Percentiles rank a stretch among this genome's conserved stretches.
phyloP scores from a whole-genome alignment of 2,113 vertebrate genomes.

The Perca schrenkii region DNA sequence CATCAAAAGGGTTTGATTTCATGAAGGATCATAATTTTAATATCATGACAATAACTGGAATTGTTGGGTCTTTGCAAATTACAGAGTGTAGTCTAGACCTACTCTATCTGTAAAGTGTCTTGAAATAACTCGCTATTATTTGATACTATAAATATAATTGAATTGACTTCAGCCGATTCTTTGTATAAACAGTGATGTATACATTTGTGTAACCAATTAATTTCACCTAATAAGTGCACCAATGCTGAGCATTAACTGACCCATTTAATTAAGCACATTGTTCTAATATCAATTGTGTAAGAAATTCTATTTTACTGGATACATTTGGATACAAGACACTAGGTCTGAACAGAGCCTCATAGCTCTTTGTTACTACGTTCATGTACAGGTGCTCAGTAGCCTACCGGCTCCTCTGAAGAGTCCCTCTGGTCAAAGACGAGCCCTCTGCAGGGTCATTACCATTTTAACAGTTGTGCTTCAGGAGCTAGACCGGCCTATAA shows the following conservation, averaged over 20 bases:
- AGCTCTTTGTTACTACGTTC: background rate
- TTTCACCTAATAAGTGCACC: background rate
- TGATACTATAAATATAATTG: too few species aligned
- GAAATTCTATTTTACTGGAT: background rate
- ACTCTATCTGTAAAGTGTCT: too few species aligned
- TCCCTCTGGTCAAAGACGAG: conserved; percentile 30
- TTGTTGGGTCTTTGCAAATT: too few species aligned
- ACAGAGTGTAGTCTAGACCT: too few species aligned
- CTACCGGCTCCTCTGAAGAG: conserved; percentile 10
- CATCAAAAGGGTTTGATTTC: background rate
- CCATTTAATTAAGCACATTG: background rate
- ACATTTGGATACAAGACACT: background rate
- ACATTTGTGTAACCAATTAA: background rate
- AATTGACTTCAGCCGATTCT: background rate
- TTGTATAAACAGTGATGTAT: background rate
- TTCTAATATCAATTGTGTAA: background rate
- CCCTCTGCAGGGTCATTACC: conserved; percentile 38
- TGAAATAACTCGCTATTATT: too few species aligned
- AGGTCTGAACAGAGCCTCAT: background rate
- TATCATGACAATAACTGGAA: background rate
- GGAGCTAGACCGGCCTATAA: conserved; percentile 31
- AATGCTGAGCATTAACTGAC: background rate
- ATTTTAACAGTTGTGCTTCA: conserved; percentile 44
- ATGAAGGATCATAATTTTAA: background rate
- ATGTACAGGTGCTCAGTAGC: conserved; percentile 16